Percentiles rank a stretch among this genome's conserved stretches.
Evolutionary conservation across 2,113 vertebrate species (phyloP).

Genomic region (Psephotus haematonotus): DNA sequence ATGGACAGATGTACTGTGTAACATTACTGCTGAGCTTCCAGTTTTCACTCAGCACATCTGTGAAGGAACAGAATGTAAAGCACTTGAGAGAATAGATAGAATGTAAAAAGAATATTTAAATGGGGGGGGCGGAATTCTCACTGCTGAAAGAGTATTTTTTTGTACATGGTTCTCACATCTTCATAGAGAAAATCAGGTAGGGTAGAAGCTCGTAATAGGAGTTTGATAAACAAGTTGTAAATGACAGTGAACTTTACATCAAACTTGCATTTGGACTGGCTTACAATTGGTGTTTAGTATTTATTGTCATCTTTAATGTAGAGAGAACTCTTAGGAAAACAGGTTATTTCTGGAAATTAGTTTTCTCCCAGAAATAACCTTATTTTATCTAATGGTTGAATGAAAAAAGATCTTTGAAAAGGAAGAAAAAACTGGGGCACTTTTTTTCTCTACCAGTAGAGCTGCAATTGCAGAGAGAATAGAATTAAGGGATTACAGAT

Average conservation of each 20-base stretch:
- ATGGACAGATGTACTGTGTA: neutral
- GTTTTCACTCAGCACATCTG: accelerated
- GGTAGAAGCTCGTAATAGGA: neutral
- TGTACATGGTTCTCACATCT: neutral
- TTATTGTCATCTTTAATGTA: neutral
- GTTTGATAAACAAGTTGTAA: neutral
- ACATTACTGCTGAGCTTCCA: neutral
- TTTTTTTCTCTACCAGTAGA: neutral
- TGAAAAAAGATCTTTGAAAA: neutral
- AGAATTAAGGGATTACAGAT: neutral
- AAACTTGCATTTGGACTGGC: neutral
- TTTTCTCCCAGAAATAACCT: neutral
- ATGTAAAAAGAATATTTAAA: neutral
- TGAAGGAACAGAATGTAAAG: neutral
- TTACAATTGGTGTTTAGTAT: neutral
- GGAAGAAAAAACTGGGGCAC: neutral
- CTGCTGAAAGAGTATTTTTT: neutral
- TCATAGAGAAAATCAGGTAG: neutral
- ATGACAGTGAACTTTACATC: neutral
- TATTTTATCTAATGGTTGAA: neutral
- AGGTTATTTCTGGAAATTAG: neutral
- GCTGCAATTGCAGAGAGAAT: neutral
- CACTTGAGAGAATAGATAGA: neutral
- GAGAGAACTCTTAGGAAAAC: neutral
- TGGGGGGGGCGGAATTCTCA: neutral